phyloP scores from a whole-genome alignment of 2,113 vertebrate species.

The Hippocampus comes region DNA sequence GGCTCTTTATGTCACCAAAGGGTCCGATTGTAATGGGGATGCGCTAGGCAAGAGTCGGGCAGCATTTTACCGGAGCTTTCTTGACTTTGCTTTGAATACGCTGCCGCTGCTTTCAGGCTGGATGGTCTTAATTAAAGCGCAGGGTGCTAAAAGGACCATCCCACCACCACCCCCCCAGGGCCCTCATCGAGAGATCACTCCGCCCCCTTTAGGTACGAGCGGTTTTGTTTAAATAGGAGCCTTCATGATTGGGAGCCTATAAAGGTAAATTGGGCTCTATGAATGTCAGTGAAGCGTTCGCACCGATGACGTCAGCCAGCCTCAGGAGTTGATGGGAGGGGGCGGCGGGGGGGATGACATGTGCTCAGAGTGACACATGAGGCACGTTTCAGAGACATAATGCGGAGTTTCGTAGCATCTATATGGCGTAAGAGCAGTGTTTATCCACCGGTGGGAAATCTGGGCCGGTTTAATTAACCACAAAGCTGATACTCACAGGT shows the following conservation, averaged over 20 bases:
- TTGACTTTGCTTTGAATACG: conserved; percentile 39
- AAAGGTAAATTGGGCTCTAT: conserved; percentile 26
- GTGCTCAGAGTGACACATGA: background rate
- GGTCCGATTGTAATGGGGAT: conserved; percentile 57
- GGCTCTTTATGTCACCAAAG: conserved; percentile 65
- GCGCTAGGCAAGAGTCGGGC: conserved; percentile 41
- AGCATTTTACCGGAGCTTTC: conserved; percentile 47
- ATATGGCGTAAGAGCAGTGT: too few relatives aligned
- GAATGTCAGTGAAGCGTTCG: background rate
- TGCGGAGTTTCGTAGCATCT: too few relatives aligned
- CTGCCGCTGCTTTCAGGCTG: conserved; percentile 41
- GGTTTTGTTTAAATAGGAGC: conserved; percentile 16
- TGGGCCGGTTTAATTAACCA: too few relatives aligned
- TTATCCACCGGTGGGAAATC: too few relatives aligned
- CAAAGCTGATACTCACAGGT: too few relatives aligned
- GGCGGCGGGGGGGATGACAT: background rate
- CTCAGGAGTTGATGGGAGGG: background rate
- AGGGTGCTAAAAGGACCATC: background rate
- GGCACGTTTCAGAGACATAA: background rate
- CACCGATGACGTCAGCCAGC: conserved; percentile 1
- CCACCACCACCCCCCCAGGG: background rate
- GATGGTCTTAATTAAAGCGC: conserved; percentile 33
- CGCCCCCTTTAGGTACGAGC: conserved; percentile 7
- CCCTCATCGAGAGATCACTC: background rate
- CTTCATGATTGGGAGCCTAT: conserved; percentile 21